A percentile compares a stretch with the other conserved stretches of the same genome.
These are phyloP conservation scores for Drosophila subquinaria DNA, from an alignment of 2,888 invertebrate genomes.

Conservation along the genomic window DNA sequence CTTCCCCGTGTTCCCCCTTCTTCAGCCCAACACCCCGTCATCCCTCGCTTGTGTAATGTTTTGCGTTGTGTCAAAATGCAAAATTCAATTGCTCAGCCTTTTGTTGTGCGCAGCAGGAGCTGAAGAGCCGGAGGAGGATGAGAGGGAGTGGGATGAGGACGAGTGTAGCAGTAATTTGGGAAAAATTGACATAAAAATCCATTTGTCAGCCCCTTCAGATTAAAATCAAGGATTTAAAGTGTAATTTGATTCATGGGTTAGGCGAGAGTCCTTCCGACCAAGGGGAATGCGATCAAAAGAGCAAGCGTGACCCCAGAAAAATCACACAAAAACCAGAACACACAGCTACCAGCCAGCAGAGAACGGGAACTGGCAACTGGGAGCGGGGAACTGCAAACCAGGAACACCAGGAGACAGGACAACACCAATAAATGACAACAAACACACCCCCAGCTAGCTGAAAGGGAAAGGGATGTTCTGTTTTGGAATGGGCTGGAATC, in stretches of 20 bases:
- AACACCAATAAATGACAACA: slow-evolving; percentile 84
- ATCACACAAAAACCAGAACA: slow-evolving; percentile 66
- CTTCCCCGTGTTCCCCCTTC: not conserved
- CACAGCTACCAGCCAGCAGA: slow-evolving; percentile 9
- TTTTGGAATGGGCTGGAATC: slow-evolving; percentile 23
- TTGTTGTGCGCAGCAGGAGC: slow-evolving; percentile 43
- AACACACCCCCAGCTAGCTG: slow-evolving; percentile 72
- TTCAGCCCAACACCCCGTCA: not conserved
- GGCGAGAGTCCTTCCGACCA: slow-evolving; percentile 19
- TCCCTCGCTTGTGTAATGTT: slow-evolving; percentile 45
- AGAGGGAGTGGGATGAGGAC: slow-evolving; percentile 19
- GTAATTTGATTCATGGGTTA: slow-evolving; percentile 84
- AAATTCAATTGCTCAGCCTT: slow-evolving; percentile 82
- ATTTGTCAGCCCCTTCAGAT: slow-evolving; percentile 85
- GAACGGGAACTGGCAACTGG: slow-evolving; percentile 12
- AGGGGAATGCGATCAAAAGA: slow-evolving; percentile 68
- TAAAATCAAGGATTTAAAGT: slow-evolving; percentile 85
- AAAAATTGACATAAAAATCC: slow-evolving; percentile 84
- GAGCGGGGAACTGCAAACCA: slow-evolving; percentile 5
- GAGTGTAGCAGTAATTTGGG: slow-evolving; percentile 55
- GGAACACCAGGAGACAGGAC: slow-evolving; percentile 44
- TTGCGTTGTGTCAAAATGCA: slow-evolving; percentile 75
- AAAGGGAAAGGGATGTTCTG: not conserved
- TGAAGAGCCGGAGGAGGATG: not conserved
- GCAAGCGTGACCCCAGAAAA: slow-evolving; percentile 81